Base-by-base conservation (phyloP, 2,797 vertebrate species). In the Onychomys leucogaster region DNA sequence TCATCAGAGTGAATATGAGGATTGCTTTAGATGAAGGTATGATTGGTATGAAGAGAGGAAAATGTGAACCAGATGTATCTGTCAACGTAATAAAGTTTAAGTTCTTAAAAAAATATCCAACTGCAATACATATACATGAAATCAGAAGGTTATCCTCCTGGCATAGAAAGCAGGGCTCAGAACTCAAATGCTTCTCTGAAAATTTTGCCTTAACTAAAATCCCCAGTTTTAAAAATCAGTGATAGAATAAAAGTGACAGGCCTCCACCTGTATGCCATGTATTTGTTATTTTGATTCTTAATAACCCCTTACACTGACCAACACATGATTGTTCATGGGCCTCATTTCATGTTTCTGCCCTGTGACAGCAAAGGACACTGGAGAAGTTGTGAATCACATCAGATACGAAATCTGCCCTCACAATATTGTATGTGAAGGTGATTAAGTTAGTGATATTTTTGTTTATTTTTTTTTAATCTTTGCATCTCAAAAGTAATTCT, bases 151-250 rank as follows among this genome's bases (percentile, higher is more conserved):
- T 85, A 25, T 80, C 34, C 84, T 95, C 89, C 71, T 34, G 76
- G 65, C 41, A 27, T 16, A 73, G 71, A 41, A 21, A 27, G 6
- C 90, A 83, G 25, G 55, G 1, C 34, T 92, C 75, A 92, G 78
- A 80, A 76, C 43, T 76, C 57, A 95, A 89, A 95, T 86, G 43
- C 32, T 59, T 91, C n/a, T 87, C 34, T 91, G 89, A 83, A 77
- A 78, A 67, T 59, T 82, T 92, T 90, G n/a, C 9, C 32, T 69
- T 69, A 89, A 78, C 86, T 97, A 73, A 85, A 95, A 93, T n/a
- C 29, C 8, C 17, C 41, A 88, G 21, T 94, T 87, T 23, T 16
- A 81, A 92, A 94, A 94, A 61, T 71, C 83, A 91, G 25, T 37
- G 52, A 81, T n/a, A 81, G 55, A 91, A 88, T n/a, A 91, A 57